Base-by-base conservation (phyloP, 2,113 vertebrate genomes). In the Xyliphius kryptos region DNA sequence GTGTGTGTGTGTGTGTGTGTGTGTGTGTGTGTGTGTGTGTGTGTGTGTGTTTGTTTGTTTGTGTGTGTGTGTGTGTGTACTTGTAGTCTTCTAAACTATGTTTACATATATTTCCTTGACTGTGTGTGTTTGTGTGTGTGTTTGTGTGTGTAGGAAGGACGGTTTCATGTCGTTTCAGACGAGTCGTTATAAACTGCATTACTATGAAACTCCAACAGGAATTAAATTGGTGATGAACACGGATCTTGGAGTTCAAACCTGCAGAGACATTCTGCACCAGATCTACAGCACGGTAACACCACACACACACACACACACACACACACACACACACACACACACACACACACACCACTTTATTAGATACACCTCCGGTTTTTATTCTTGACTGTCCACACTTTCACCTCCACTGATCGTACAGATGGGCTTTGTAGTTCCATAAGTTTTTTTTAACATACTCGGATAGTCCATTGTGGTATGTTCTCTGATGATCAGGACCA, bases 111-210 rank as follows among this genome's bases (percentile, higher is more conserved):
- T n/a, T n/a, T n/a, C n/a, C n/a, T 9, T 16, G 21, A 12, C 9
- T 50, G 21, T 48, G 36, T 22, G 37, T 83, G 80, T 81, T 86
- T 83, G 74, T 64, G 77, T 22, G 1, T 19, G 50, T 44, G 48
- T 32, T 12, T 66, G 52, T 56, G 11, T 43, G 11, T 43, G 11
- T 81, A 95, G 92, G 89, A 92, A 91, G 68, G 92, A 95, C 0
- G 92, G 92, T 0, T 95, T 95, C 71, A 59, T 91, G 67, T 80
- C 87, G 49, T 95, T 93, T 50, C 92, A 95, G 78, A 95, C 92
- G 46, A 95, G 92, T 61, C 88, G 86, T 13, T 94, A 95, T 69
- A 92, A 92, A 55, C 88, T 95, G 2, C 92, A 95, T 68, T 95
- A 92, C 74, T 92, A 90, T 1, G 92, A 95, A 80, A 94, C 92